Conservation (phyloP, 92 coral and sea anemone genomes). For the Montipora capitata region DNA sequence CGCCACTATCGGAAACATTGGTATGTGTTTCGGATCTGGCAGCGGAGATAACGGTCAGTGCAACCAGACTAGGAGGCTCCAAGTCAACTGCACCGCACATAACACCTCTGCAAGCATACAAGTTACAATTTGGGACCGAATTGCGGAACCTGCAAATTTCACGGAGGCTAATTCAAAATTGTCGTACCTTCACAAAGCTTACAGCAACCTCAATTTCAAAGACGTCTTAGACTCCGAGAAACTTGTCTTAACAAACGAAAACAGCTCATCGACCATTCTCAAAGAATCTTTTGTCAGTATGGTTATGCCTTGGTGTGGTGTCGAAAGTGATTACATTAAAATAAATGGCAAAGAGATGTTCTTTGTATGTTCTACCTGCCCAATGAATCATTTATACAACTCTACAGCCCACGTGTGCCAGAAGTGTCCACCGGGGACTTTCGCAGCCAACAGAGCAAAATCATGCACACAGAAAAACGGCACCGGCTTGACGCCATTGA, state of each 20-base stretch:
- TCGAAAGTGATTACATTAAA: constrained; percentile 33
- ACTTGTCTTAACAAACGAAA: constrained; percentile 23
- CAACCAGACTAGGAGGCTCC: background rate
- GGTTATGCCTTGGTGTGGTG: constrained; percentile 33
- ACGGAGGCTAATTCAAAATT: constrained; percentile 23
- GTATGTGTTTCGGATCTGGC: constrained; percentile 36
- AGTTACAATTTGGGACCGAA: constrained; percentile 18
- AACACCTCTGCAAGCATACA: background rate
- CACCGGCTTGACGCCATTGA: background rate
- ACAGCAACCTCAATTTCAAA: constrained; percentile 12
- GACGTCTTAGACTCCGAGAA: background rate
- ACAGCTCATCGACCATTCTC: background rate
- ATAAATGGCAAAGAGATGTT: constrained; percentile 10
- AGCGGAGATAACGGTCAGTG: background rate
- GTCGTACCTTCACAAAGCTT: constrained; percentile 23
- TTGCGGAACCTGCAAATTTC: constrained; percentile 11
- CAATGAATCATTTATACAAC: constrained; percentile 63
- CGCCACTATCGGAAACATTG: constrained; percentile 20
- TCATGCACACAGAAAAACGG: constrained; percentile 35
- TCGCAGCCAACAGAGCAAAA: constrained; percentile 45
- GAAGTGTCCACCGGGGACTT: constrained; percentile 69
- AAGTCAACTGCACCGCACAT: constrained; percentile 25
- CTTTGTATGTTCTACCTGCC: constrained; percentile 82
- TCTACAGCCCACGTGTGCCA: constrained; percentile 52
- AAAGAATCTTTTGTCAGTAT: constrained; percentile 15